Evolutionary conservation across 1,140 invertebrate genomes (phyloP).

Genomic region (Drosophila kepulauana): DNA sequence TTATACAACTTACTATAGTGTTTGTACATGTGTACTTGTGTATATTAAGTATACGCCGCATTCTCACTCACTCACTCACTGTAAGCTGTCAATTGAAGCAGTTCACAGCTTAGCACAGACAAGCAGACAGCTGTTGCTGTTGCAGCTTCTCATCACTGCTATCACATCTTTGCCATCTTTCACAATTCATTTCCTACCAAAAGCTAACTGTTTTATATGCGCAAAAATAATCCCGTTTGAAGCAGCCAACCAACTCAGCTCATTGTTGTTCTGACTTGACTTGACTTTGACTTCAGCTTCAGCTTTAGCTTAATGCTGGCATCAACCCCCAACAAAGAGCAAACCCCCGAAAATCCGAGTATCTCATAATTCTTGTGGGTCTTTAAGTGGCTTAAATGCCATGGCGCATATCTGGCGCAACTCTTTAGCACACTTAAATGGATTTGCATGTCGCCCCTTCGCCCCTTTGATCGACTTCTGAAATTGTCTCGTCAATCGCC

Average conservation of each 20-base stretch:
- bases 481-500: conserved; percentile 58
- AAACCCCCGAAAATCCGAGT: conserved; percentile 13
- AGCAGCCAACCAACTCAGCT: conserved; percentile 25
- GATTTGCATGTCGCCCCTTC: conserved; percentile 40
- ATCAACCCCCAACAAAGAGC: conserved; percentile 8
- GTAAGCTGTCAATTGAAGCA: conserved; percentile 32
- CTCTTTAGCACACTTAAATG: conserved; percentile 54
- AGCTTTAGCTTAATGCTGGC: conserved; percentile 18
- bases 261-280: conserved; percentile 37
- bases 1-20: conserved; percentile 30
- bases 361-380: conserved; percentile 44
- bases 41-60: conserved; percentile 23
- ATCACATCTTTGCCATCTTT: conserved; percentile 36
- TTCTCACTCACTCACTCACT: background rate
- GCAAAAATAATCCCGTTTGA: conserved; percentile 48
- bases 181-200: conserved; percentile 49
- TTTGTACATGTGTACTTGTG: conserved; percentile 24
- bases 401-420: conserved; percentile 39
- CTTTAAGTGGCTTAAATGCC: conserved; percentile 46
- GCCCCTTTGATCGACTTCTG: conserved; percentile 57
- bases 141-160: background rate
- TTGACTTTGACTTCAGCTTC: conserved; percentile 23
- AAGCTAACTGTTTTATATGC: conserved; percentile 55
- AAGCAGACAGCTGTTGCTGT: conserved; percentile 11
- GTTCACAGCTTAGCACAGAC: conserved; percentile 28